These are phyloP conservation scores for Mallotus villosus DNA, from an alignment of 2,797 vertebrate species.

Conservation along the genomic window DNA sequence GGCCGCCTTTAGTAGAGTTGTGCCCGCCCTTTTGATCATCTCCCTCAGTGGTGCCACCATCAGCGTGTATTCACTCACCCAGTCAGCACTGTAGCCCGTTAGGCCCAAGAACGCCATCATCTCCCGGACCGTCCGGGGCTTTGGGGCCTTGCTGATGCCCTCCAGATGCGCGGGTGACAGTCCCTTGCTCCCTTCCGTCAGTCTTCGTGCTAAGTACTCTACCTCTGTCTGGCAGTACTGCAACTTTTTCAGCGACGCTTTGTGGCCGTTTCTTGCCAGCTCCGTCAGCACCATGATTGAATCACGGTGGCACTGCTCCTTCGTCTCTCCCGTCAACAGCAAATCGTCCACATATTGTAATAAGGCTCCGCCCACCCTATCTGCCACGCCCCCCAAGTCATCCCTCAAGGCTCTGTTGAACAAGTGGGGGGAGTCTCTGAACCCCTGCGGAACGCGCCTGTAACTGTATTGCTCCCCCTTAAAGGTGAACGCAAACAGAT, in stretches of 20 bases:
- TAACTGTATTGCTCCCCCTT: not conserved
- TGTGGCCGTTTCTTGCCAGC: not conserved
- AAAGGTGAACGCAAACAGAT: too few relatives aligned
- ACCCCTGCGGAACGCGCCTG: not conserved
- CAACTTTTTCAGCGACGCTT: not conserved
- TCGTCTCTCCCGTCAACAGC: not conserved
- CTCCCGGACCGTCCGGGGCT: not conserved
- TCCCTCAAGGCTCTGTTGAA: not conserved
- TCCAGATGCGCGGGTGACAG: not conserved
- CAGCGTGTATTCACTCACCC: conserved; percentile 22
- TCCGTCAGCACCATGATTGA: not conserved
- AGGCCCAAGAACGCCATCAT: conserved; percentile 12
- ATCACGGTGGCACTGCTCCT: not conserved
- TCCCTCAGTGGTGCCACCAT: conserved; percentile 11
- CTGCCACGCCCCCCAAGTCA: not conserved
- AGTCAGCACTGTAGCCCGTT: conserved; percentile 12
- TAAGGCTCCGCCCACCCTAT: not conserved
- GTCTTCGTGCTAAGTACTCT: not conserved
- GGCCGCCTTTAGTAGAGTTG: not conserved
- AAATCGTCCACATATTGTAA: not conserved
- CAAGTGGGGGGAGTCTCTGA: not conserved
- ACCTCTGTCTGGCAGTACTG: not conserved
- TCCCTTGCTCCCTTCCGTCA: not conserved
- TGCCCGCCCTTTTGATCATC: conserved; percentile 10
- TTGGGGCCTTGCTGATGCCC: not conserved